Evolutionary conservation across 2,888 invertebrate species (phyloP), one percentile per base, ranked within the genome.

Genomic region (Drosophila falleni): DNA sequence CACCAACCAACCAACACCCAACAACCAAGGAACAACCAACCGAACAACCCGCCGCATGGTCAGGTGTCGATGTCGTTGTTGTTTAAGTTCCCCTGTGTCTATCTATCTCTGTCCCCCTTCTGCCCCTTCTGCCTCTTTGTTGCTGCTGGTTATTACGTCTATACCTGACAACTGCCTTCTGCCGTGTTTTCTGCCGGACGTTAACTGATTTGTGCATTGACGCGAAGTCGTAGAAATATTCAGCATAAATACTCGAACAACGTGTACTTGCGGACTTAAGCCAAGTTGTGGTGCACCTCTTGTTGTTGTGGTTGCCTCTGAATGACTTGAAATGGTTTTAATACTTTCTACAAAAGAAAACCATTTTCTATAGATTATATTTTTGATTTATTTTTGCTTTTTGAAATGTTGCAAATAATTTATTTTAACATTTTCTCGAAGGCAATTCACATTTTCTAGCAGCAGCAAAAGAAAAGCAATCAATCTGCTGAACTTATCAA

Each of bases 161-260:
- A 29, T 33, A 13, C 6, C 55, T 56, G 62, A 47, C 66, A 54
- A 62, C 69, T 85, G 76, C 37, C 47, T 37, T 37, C 35, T 56
- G 54, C 44, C 44, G 16, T 42, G 23, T 33, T 11, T 42, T 42
- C 15, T 56, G 56, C 69, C 86, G 86, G 86, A 87, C 89, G 79
- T 69, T 87, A 89, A 84, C 84, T 85, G 89, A 89, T 87, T 84
- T 84, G 88, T 80, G 84, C 89, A 84, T 87, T 84, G 84, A 89
- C 79, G 84, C 86, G 84, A 84, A 84, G 84, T 84, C 84, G 74
- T 84, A 84, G 82, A 84, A 84, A 79, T 89, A 89, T 87, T 89
- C 87, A 74, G 33, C 82, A 89, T 76, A 79, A 89, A 89, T 89
- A 84, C 81, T 51, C 23, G 23, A 10, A 37, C 23, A 44, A 16